phyloP scores from a whole-genome alignment of 2,888 invertebrate genomes.

The Andrena praecox region DNA sequence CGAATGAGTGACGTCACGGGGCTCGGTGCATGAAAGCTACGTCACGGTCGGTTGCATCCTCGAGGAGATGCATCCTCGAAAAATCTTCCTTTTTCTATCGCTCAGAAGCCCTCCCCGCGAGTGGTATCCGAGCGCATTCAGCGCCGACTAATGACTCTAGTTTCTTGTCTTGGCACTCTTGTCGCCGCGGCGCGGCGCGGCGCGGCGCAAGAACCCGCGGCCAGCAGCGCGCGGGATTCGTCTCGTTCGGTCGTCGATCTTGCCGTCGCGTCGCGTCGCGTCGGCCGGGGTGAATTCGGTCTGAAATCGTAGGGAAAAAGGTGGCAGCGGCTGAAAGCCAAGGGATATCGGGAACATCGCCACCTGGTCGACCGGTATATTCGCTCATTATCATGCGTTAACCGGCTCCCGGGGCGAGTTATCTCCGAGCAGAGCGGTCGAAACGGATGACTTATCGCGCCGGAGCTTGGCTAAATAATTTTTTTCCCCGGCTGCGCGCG shows the following conservation, averaged over 20 bases:
- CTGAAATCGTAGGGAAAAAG: too few relatives aligned
- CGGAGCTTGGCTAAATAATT: slow-evolving; percentile 52
- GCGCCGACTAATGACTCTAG: slow-evolving; percentile 4
- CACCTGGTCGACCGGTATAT: neutral
- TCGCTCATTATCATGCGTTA: slow-evolving; percentile 40
- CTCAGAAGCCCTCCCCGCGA: neutral
- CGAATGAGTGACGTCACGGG: slow-evolving; percentile 84
- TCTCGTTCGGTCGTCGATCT: neutral
- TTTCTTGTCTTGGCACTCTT: slow-evolving; percentile 9
- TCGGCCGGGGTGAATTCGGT: neutral
- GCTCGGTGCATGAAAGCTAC: slow-evolving; percentile 73
- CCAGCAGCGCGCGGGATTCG: too few relatives aligned
- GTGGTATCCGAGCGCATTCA: neutral
- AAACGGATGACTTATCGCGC: slow-evolving; percentile 62
- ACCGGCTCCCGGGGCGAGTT: slow-evolving; percentile 13
- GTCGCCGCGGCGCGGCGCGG: neutral
- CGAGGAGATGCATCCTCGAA: slow-evolving; percentile 61
- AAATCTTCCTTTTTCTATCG: slow-evolving; percentile 33
- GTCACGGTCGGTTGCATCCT: slow-evolving; percentile 75
- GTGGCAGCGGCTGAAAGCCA: too few relatives aligned
- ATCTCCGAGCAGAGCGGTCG: slow-evolving; percentile 40
- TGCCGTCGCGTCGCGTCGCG: too few relatives aligned
- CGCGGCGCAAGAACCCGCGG: neutral
- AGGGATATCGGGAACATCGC: slow-evolving; percentile 10
- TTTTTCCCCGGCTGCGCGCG: slow-evolving; percentile 29